Conservation (phyloP, 2,888 invertebrate species). For the Cryptophagus acutangulus region DNA sequence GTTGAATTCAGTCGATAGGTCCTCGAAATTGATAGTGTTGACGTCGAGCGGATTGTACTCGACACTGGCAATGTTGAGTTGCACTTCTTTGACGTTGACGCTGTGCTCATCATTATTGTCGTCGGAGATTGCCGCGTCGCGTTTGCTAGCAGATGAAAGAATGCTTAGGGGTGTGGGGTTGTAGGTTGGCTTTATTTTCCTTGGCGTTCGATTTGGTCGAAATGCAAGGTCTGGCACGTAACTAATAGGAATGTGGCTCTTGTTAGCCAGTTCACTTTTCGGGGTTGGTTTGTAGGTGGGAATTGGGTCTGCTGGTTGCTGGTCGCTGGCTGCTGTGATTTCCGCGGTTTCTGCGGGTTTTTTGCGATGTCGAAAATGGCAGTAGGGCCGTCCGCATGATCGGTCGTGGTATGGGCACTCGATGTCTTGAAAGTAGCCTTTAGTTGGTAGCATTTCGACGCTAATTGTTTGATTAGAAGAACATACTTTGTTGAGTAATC, state of each 20-base stretch:
- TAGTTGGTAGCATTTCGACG: constrained; percentile 77
- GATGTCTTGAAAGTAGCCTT: constrained; percentile 81
- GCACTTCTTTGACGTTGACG: constrained; percentile 31
- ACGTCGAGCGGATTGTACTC: constrained; percentile 34
- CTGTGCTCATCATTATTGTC: constrained; percentile 23
- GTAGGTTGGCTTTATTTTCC: constrained; percentile 40
- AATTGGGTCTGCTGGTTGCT: constrained; percentile 40
- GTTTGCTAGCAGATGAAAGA: constrained; percentile 36
- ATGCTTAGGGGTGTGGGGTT: constrained; percentile 46
- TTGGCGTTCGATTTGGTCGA: constrained; percentile 45
- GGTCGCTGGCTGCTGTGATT: constrained; percentile 46
- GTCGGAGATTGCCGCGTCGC: constrained; percentile 17
- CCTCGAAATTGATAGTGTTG: constrained; percentile 40
- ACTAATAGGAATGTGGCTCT: constrained; percentile 49
- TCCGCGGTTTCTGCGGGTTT: constrained; percentile 55
- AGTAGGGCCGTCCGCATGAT: constrained; percentile 82
- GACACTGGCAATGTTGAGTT: constrained; percentile 33
- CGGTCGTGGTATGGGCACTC: constrained; percentile 82
- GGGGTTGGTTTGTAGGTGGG: constrained; percentile 49
- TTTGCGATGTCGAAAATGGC: constrained; percentile 83
- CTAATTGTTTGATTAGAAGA: not conserved
- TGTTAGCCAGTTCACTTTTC: constrained; percentile 48
- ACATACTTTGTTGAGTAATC: not conserved
- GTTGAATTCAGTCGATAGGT: constrained; percentile 45
- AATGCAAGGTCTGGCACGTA: constrained; percentile 53